phyloP scores from a whole-genome alignment of 1,140 invertebrate species.

The Teleopsis dalmanni region DNA sequence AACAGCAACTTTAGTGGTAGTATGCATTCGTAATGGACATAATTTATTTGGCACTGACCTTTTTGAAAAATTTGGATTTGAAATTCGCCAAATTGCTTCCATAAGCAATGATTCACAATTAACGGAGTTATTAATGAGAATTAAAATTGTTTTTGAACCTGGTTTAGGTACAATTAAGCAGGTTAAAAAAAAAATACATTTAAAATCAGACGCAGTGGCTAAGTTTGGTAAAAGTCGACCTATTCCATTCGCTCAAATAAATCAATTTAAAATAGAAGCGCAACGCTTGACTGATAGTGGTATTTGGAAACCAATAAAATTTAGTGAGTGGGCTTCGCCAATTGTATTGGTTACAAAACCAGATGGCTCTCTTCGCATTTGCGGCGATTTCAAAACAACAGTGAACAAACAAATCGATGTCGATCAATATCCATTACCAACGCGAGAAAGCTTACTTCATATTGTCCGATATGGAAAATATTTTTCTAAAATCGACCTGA shows the following conservation, averaged over 20 bases:
- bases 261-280: slow-evolving; percentile 23
- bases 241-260: slow-evolving; percentile 23
- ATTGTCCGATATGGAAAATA: slow-evolving; percentile 29
- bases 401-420: slow-evolving; percentile 27
- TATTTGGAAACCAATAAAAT: slow-evolving; percentile 20
- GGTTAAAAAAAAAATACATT: slow-evolving; percentile 3
- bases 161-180: slow-evolving; percentile 4
- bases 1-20: neutral
- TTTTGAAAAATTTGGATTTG: slow-evolving; percentile 1
- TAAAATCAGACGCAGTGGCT: slow-evolving; percentile 3
- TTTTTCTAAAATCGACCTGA: slow-evolving; percentile 28
- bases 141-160: slow-evolving; percentile 4
- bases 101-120: neutral
- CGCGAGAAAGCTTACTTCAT: slow-evolving; percentile 30
- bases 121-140: no score
- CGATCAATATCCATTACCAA: slow-evolving; percentile 35
- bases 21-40: neutral
- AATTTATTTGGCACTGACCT: slow-evolving; percentile 6
- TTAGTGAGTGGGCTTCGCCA: no score
- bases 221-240: slow-evolving; percentile 6
- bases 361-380: slow-evolving; percentile 38
- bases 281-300: slow-evolving; percentile 15
- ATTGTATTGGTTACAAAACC: slow-evolving; percentile 46
- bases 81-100: neutral
- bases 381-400: slow-evolving; percentile 41